A percentile compares a stretch with the other conserved stretches of the same genome.
Evolutionary conservation across 2,797 vertebrate species (phyloP).

Genomic region (Atherinosoma microstoma): DNA sequence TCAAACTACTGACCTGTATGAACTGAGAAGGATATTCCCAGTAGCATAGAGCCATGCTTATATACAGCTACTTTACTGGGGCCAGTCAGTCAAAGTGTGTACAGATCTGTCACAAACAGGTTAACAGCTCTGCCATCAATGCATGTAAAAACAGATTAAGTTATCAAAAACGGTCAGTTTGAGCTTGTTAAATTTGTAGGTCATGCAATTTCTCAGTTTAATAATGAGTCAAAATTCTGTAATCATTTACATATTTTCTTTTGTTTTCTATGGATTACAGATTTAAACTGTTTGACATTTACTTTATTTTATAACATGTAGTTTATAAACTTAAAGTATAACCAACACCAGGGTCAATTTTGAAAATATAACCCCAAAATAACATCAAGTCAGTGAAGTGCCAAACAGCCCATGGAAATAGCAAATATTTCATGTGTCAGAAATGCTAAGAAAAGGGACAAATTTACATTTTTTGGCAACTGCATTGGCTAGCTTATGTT

Average conservation of each 20-base stretch:
- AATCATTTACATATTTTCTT: too few relatives aligned
- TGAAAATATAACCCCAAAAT: slow-evolving; percentile 7
- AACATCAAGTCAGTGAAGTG: slow-evolving; percentile 24
- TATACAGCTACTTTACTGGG: not conserved
- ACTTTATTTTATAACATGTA: too few relatives aligned
- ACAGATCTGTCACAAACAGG: not conserved
- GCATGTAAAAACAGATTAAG: not conserved
- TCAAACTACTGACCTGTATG: not conserved
- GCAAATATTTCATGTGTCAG: slow-evolving; percentile 33
- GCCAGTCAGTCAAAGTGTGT: not conserved
- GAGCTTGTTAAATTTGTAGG: not conserved
- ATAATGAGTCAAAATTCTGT: too few relatives aligned
- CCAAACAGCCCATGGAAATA: slow-evolving; percentile 40
- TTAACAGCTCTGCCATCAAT: too few relatives aligned
- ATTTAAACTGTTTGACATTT: not conserved
- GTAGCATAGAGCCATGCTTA: not conserved
- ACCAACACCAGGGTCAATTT: not conserved
- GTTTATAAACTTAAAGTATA: too few relatives aligned
- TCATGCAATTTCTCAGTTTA: not conserved
- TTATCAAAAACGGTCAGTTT: not conserved
- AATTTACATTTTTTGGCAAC: slow-evolving; percentile 49
- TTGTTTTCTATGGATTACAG: not conserved
- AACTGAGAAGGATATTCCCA: not conserved
- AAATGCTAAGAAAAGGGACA: slow-evolving; percentile 34
- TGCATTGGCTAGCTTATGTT: slow-evolving; percentile 53